A percentile compares a stretch with the other conserved stretches of the same genome.
Evolutionary conservation across 2,113 vertebrate genomes (phyloP).

Genomic region (Hypocryptadius cinnamomeus): DNA sequence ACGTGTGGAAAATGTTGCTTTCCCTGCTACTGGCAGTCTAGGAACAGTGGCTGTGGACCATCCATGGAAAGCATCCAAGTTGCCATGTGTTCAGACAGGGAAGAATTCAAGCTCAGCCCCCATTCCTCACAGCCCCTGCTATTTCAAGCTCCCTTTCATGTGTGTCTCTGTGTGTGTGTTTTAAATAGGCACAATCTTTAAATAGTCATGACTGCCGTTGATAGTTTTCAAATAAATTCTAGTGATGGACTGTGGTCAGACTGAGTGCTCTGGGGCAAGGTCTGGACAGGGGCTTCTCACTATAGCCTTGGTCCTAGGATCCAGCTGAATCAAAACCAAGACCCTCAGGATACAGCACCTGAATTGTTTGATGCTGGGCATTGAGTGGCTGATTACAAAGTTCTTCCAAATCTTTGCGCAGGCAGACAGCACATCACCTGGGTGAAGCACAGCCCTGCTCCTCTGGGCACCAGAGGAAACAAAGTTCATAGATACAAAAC

Average conservation of each 20-base stretch:
- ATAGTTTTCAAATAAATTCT: not conserved
- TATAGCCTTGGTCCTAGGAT: not conserved
- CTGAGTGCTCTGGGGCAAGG: not conserved
- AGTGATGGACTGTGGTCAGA: not conserved
- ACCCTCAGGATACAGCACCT: not conserved
- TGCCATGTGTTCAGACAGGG: not conserved
- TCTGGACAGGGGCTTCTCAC: not conserved
- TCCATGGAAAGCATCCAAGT: not conserved
- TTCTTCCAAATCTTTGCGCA: not conserved
- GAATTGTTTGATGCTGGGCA: not conserved
- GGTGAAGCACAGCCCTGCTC: not conserved
- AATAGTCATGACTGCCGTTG: not conserved
- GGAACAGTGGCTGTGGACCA: not conserved
- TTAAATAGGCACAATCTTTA: conserved; percentile 9
- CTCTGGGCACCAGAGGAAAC: not conserved
- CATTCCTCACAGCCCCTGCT: not conserved
- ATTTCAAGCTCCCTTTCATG: not conserved
- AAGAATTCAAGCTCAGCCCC: not conserved
- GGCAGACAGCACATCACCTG: not conserved
- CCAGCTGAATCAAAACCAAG: not conserved
- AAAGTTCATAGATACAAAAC: not conserved
- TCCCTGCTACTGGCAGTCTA: not conserved
- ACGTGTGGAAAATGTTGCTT: not conserved
- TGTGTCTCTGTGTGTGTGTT: not conserved
- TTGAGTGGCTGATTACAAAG: not conserved